Conservation (phyloP, 2,888 invertebrate genomes). For the Celastrina argiolus region DNA sequence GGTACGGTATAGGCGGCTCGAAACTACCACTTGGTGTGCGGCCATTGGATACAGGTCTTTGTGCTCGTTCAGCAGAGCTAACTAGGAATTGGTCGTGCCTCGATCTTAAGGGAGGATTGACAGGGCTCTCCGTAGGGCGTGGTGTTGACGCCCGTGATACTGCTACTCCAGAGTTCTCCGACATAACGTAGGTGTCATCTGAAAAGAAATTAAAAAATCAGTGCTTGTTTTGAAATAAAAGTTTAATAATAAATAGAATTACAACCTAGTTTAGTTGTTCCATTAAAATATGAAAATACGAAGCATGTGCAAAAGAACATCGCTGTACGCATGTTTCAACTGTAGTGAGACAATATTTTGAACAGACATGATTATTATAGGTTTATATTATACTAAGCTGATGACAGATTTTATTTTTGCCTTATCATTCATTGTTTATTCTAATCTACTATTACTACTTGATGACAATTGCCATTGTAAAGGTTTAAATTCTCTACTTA, state of each 20-base stretch:
- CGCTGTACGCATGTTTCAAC: neutral
- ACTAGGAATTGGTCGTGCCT: slow-evolving; percentile 80
- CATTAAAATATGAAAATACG: too few species aligned
- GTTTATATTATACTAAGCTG: neutral
- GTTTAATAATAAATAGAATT: neutral
- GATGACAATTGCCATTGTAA: neutral
- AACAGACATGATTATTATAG: too few species aligned
- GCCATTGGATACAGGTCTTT: slow-evolving; percentile 71
- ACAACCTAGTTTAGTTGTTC: neutral
- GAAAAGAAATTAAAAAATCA: slow-evolving; percentile 38
- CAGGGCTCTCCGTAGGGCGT: slow-evolving; percentile 70
- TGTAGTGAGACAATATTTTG: neutral
- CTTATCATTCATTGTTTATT: neutral
- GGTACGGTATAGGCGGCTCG: slow-evolving; percentile 81
- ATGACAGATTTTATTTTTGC: neutral
- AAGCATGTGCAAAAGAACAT: neutral
- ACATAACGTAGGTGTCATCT: slow-evolving; percentile 65
- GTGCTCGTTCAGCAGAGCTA: slow-evolving; percentile 70
- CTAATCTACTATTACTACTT: neutral
- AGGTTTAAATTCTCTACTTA: neutral
- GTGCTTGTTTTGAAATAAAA: neutral
- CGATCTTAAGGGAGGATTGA: slow-evolving; percentile 65
- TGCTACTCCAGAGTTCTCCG: slow-evolving; percentile 66
- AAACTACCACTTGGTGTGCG: slow-evolving; percentile 75
- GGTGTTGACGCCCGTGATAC: slow-evolving; percentile 72